A percentile compares a stretch with the other conserved stretches of the same genome.
Evolutionary conservation across 1,140 invertebrate species (phyloP).

Genomic region (Dryas iulia): DNA sequence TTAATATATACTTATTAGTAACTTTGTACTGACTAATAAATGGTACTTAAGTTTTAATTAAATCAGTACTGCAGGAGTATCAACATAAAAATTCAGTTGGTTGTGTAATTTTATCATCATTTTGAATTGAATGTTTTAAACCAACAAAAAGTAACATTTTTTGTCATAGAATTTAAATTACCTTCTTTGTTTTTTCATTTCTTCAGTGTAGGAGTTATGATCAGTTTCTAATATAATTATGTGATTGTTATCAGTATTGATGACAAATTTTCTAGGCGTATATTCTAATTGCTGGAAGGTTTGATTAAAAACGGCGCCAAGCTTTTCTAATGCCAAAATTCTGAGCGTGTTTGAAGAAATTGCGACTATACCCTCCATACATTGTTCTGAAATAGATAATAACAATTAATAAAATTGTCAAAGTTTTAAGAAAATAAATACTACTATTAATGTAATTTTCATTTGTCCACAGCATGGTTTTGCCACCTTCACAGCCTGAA

Average conservation of each 20-base stretch:
- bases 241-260: conserved; percentile 96
- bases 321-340: conserved; percentile 98
- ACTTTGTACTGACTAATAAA: not conserved
- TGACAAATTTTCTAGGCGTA: conserved; percentile 97
- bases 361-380: conserved; percentile 99
- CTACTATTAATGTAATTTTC: not conserved
- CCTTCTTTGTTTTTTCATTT: conserved; percentile 95
- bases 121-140: conserved; percentile 21
- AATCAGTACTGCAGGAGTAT: conserved; percentile 68
- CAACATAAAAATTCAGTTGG: conserved; percentile 51
- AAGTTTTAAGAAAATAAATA: not conserved
- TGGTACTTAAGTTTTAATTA: not conserved
- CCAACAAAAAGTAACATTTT: no score
- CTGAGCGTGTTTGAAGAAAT: conserved; percentile 98
- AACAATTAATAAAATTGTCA: not conserved
- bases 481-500: conserved; percentile 72
- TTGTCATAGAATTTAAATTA: no score
- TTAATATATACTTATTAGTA: conserved; percentile 8
- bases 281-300: conserved; percentile 95
- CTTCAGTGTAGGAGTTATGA: conserved; percentile 98
- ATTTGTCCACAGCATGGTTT: conserved; percentile 75
- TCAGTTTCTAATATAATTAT: conserved; percentile 97
- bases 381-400: conserved; percentile 88
- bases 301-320: conserved; percentile 99
- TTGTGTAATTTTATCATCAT: conserved; percentile 73